Base-by-base conservation (phyloP, 2,888 invertebrate species). In the Serripes groenlandicus region DNA sequence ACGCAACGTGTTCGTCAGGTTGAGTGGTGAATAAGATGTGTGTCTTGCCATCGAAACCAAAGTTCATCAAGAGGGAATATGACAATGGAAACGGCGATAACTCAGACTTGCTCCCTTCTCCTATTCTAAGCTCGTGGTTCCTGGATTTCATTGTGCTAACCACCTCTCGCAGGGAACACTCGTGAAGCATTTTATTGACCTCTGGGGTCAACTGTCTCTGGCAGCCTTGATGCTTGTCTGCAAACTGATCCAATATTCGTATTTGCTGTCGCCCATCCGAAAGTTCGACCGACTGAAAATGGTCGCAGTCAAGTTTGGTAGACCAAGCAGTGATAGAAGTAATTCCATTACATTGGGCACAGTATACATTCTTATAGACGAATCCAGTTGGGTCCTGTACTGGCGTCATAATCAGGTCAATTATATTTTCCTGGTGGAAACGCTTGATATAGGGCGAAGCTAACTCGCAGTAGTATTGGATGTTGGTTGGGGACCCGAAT, bases 1-100 rank as follows among this genome's bases (percentile, higher is more conserved):
- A 64, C 3, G 42, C 49, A 23, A 34, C 23, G 28, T 81, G 78
- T 0, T 77, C 69, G 11, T 78, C 69, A 18, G 75, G 72, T 28
- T 80, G 62, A 0, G 90, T 89, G 32, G 84, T 91, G 68, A 92
- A 92, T 71, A 93, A 68, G 21, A 92, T 88, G 77, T 93, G 92
- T 0, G 91, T 89, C 58, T 92, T 90, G 0, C 93, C 93, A 64
- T 92, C 90, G 42, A 92, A 91, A 5, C 92, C 93, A 77, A 93
- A 93, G 78, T 93, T 93, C 88, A 93, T 91, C 0, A 93, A 76
- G 15, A 92, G 88, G 7, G 90, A 89, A 75, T 92, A 92, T 7
- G 92, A 92, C 0, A 92, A 74, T 0, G 92, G 91, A 70, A 89
- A 85, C 26, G 85, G 88, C 0, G 86, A 81, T 18, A 70, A 28